A percentile compares a stretch with the other conserved stretches of the same genome.
Evolutionary conservation across 2,888 invertebrate species (phyloP).

Genomic region (Ditylenchus weischeri): DNA sequence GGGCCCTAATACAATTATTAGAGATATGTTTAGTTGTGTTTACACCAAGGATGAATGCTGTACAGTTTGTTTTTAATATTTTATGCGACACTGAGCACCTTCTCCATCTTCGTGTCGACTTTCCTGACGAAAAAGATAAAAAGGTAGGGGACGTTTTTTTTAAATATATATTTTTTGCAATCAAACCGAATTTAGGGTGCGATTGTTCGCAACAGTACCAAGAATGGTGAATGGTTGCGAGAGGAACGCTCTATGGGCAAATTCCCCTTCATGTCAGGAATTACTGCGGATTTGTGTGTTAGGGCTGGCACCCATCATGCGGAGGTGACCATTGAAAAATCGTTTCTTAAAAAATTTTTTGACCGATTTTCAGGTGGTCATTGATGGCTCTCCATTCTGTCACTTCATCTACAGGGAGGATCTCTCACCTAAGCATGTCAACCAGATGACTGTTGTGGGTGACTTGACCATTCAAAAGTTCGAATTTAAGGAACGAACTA

Average conservation of each 20-base stretch:
- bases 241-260: slow-evolving; percentile 44
- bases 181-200: slow-evolving; percentile 35
- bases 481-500: slow-evolving; percentile 17
- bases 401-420: slow-evolving; percentile 42
- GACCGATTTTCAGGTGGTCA: slow-evolving; percentile 35
- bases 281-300: slow-evolving; percentile 46
- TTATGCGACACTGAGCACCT: slow-evolving; percentile 32
- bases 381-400: slow-evolving; percentile 43
- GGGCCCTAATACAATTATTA: too few relatives aligned
- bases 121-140: slow-evolving; percentile 37
- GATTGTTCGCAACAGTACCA: slow-evolving; percentile 45
- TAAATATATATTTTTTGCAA: too few relatives aligned
- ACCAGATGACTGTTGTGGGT: slow-evolving; percentile 38
- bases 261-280: slow-evolving; percentile 49
- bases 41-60: slow-evolving; percentile 48
- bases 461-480: slow-evolving; percentile 44
- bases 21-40: slow-evolving; percentile 32
- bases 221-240: slow-evolving; percentile 38
- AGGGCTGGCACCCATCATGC: slow-evolving; percentile 39
- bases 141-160: neutral
- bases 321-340: slow-evolving; percentile 29
- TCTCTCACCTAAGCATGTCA: slow-evolving; percentile 31
- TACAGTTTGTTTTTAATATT: slow-evolving; percentile 44
- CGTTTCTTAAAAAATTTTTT: neutral
- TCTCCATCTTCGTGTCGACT: slow-evolving; percentile 51